Base-by-base conservation (phyloP, 2,797 vertebrate species). In the Anolis apletophallus region DNA sequence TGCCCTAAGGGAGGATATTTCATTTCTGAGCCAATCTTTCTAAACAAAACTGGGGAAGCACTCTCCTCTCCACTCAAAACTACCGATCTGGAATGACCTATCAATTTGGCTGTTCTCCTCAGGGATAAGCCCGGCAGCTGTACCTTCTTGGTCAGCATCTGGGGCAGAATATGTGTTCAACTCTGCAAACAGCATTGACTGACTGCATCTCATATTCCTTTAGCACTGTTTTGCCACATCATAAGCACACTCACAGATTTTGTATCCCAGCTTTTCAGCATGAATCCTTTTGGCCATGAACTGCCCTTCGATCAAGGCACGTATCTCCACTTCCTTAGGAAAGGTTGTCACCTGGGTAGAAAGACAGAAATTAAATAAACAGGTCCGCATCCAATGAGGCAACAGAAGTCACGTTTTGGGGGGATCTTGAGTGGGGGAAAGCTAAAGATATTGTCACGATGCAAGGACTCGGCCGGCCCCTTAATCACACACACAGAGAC, bases 261-360 rank as follows among this genome's bases (percentile, higher is more conserved):
- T 96, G 91, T 98, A 98, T 26, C 98, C 98, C 85, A 99, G 96
- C 16, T 95, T 95, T 95, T 99, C 98, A 19, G 98, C 98, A 11
- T 99, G 98, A 80, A 98, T 96, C 90, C 98, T 97, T 93, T 98
- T 97, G 88, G 98, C 97, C 97, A 99, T 95, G 92, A 99, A 98
- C 95, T 99, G 98, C 90, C 98, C 98, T 96, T 99, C 98, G 1
- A 99, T 95, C 94, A 99, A 64, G 0, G 98, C 98, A 78, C 98
- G 97, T 71, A 99, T 96, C 96, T 99, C 98, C 90, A 96, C 94
- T 83, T 97, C 94, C 75, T 93, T 89, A 29, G 97, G 93, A 91
- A 99, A 97, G 0, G 83, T 90, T 36, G 93, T 90, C 84, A 98
- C 97, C 98, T 99, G 95, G 8, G 40, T 52, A 91, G 85, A 77